A percentile compares a stretch with the other conserved stretches of the same genome.
phyloP scores from a whole-genome alignment of 2,113 vertebrate species.

The Hippoglossus stenolepis region DNA sequence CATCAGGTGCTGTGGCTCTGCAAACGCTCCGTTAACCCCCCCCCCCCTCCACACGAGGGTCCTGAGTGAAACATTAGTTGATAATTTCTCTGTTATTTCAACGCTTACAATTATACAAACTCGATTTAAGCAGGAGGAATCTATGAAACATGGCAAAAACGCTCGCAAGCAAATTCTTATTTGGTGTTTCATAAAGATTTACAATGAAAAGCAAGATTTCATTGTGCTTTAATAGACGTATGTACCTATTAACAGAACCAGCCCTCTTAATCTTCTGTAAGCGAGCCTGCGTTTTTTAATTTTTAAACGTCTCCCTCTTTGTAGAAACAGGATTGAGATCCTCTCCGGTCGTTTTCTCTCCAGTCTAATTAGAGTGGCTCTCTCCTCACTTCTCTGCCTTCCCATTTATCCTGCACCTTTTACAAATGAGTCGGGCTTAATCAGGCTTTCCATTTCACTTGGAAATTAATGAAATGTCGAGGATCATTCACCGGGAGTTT shows the following conservation, averaged over 20 bases:
- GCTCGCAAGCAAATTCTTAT: background rate
- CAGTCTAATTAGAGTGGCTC: constrained; percentile 57
- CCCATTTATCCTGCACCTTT: constrained; percentile 54
- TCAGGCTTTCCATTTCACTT: constrained; percentile 73
- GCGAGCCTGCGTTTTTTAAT: constrained; percentile 1
- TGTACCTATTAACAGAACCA: background rate
- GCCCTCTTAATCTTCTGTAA: constrained; percentile 4
- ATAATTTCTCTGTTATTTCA: background rate
- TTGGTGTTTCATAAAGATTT: background rate
- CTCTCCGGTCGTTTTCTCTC: constrained; percentile 46
- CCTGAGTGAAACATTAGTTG: too few species aligned
- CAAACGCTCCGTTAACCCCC: background rate
- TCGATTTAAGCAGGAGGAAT: background rate
- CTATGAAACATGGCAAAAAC: background rate
- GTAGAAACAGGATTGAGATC: constrained; percentile 40
- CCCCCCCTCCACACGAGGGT: too few species aligned
- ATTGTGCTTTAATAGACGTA: background rate
- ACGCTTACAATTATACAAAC: background rate
- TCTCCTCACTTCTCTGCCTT: constrained; percentile 37
- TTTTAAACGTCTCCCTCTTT: constrained; percentile 10
- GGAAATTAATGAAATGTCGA: constrained; percentile 66
- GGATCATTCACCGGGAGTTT: constrained; percentile 47
- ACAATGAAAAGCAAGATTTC: background rate
- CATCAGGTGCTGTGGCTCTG: background rate
- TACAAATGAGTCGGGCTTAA: constrained; percentile 66